phyloP scores from a whole-genome alignment of 2,113 vertebrate species.

The Felis catus region F.catus_Fca126_mat1.0 CM031423.1:63768001-63768500 shows the following conservation, averaged over 20 bases:
- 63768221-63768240: neutral
- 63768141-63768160: neutral
- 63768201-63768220: neutral
- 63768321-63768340: neutral
- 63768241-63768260: neutral
- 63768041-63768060: neutral
- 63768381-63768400: neutral
- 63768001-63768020: neutral
- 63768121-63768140: neutral
- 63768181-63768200: neutral
- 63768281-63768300: neutral
- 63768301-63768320: neutral
- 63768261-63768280: neutral
- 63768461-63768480: neutral
- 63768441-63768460: neutral
- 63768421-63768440: neutral
- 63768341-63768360: neutral
- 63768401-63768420: neutral
- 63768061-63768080: neutral
- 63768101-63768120: neutral
- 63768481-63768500: neutral
- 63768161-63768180: neutral
- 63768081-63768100: neutral
- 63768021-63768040: neutral
- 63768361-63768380: neutral